Conservation (phyloP, 1,140 invertebrate genomes). For the Diabrotica undecimpunctata region DNA sequence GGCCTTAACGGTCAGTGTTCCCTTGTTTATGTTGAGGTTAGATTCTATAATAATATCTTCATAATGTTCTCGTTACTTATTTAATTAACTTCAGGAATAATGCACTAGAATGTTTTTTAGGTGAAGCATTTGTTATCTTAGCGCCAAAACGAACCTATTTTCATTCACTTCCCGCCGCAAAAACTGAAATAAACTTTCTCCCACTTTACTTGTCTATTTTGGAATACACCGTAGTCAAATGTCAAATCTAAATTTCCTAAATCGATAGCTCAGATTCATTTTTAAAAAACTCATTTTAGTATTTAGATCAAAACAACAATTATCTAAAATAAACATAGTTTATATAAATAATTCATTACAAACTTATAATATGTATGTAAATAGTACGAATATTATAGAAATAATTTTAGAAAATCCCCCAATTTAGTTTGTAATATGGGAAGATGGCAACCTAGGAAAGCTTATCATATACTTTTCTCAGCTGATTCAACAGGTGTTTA, state of each 20-base stretch:
- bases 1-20: not conserved
- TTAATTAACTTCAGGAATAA: not conserved
- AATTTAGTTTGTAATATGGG: not conserved
- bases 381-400: no score
- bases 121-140: not conserved
- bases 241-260: not conserved
- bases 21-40: no score
- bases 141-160: not conserved
- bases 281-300: not conserved
- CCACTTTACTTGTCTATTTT: not conserved
- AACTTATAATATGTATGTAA: no score
- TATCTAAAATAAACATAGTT: no score
- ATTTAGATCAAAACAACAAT: not conserved
- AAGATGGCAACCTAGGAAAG: not conserved
- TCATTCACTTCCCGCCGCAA: not conserved
- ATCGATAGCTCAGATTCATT: not conserved
- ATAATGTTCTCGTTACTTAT: no score
- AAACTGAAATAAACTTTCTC: not conserved
- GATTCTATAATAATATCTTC: no score
- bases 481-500: slow-evolving; percentile 2
- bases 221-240: not conserved
- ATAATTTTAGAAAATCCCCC: no score
- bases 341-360: no score
- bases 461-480: not conserved
- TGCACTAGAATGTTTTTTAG: not conserved